These are phyloP conservation scores for Drosophila tripunctata DNA, from an alignment of 2,888 invertebrate genomes.

Conservation along the genomic window DNA sequence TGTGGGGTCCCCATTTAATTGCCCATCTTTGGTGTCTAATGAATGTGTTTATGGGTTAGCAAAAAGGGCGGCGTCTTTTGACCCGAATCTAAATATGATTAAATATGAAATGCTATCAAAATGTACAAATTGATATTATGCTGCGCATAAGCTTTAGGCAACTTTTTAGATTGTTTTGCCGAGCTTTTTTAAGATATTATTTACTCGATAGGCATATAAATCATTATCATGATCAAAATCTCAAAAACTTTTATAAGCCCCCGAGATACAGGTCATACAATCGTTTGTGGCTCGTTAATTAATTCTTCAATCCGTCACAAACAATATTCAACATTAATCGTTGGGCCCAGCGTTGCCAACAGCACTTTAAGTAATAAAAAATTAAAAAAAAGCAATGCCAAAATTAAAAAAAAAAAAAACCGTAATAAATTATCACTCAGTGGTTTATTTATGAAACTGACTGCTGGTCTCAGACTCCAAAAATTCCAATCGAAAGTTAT, in stretches of 20 bases:
- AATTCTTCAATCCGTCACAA: conserved; percentile 44
- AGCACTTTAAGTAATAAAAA: conserved; percentile 16
- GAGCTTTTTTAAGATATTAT: neutral
- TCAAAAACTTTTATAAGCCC: conserved; percentile 12
- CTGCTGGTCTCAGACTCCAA: neutral
- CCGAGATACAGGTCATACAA: conserved; percentile 42
- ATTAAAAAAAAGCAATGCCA: neutral
- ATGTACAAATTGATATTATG: conserved; percentile 16
- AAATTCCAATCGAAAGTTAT: conserved; percentile 28
- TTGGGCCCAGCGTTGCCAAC: conserved; percentile 28
- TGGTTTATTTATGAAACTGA: conserved; percentile 30
- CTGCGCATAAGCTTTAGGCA: conserved; percentile 1
- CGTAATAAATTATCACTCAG: conserved; percentile 31
- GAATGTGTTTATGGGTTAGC: conserved; percentile 16
- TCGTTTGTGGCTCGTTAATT: conserved; percentile 36
- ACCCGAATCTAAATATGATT: conserved; percentile 49
- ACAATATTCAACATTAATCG: conserved; percentile 41
- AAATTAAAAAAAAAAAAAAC: neutral
- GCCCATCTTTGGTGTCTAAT: conserved; percentile 23
- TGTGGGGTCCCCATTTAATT: conserved; percentile 42
- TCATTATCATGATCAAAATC: neutral
- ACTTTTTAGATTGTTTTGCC: conserved; percentile 12
- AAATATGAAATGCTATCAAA: conserved; percentile 16
- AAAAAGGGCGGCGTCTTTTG: conserved; percentile 41
- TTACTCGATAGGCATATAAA: neutral